Percentiles rank a stretch among this genome's conserved stretches.
Conservation (phyloP, 2,113 vertebrate species). For the Carollia perspicillata region DNA sequence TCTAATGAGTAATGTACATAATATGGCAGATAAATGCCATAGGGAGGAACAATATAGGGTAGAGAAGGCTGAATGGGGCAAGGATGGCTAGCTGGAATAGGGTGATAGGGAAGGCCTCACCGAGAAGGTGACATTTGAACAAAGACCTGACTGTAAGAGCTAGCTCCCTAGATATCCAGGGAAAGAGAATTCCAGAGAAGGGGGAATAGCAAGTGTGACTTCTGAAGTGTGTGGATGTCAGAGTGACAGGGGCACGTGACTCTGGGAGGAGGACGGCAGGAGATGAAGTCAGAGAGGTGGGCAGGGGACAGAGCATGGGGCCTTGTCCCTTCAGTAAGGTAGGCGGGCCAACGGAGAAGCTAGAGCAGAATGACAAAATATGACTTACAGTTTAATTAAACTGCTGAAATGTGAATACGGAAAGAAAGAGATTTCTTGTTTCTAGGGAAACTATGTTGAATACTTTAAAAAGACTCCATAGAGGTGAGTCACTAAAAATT, state of each 20-base stretch:
- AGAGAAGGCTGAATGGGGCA: neutral
- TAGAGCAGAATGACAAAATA: neutral
- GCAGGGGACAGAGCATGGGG: neutral
- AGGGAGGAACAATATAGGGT: neutral
- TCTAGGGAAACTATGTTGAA: slow-evolving; percentile 62
- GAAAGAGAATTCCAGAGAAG: neutral
- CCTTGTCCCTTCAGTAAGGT: neutral
- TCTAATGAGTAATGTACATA: neutral
- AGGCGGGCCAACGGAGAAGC: neutral
- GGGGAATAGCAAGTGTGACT: neutral
- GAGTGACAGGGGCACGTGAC: neutral
- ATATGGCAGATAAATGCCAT: neutral
- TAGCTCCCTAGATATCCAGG: neutral
- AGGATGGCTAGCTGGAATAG: neutral
- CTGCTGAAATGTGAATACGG: slow-evolving; percentile 27
- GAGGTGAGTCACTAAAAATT: slow-evolving; percentile 64
- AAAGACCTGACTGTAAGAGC: neutral
- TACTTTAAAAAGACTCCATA: slow-evolving; percentile 52
- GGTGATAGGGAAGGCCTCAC: neutral
- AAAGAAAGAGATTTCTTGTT: slow-evolving; percentile 54
- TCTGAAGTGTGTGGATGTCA: neutral
- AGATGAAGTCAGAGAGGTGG: neutral
- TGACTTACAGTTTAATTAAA: slow-evolving; percentile 65
- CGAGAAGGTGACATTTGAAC: neutral
- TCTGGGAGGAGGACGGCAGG: neutral